phyloP scores from a whole-genome alignment of 2,888 invertebrate genomes.

The Agrochola lota region DNA sequence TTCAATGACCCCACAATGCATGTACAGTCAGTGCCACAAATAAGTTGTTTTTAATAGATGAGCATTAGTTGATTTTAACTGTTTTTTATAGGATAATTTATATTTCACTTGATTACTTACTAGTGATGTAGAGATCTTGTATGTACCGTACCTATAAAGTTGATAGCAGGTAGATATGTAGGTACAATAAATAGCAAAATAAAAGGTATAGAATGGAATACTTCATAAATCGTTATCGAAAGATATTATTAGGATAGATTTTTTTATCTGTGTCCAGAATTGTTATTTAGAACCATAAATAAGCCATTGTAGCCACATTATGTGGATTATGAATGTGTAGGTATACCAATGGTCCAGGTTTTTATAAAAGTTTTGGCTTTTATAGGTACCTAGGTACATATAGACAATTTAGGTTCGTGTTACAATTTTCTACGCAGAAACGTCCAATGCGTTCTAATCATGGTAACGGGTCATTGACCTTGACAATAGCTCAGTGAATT shows the following conservation, averaged over 20 bases:
- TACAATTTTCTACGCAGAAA: constrained; percentile 65
- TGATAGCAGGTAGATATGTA: background rate
- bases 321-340: background rate
- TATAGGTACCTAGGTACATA: background rate
- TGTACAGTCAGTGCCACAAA: constrained; percentile 65
- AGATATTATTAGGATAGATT: background rate
- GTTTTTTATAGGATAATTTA: background rate
- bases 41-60: constrained; percentile 51
- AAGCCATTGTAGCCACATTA: background rate
- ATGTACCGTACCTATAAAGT: background rate
- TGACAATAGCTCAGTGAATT: constrained; percentile 74
- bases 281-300: background rate
- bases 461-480: constrained; percentile 77
- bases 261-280: background rate
- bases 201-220: background rate
- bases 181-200: background rate
- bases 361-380: background rate
- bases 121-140: background rate
- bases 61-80: constrained; percentile 26
- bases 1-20: constrained; percentile 75
- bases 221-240: background rate
- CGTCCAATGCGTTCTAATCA: constrained; percentile 70
- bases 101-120: constrained; percentile 3
- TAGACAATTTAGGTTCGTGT: constrained; percentile 6
- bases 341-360: background rate